Evolutionary conservation across 2,888 invertebrate species (phyloP), one percentile per base, ranked within the genome.

Genomic region (Phyllotreta cruciferae): DNA sequence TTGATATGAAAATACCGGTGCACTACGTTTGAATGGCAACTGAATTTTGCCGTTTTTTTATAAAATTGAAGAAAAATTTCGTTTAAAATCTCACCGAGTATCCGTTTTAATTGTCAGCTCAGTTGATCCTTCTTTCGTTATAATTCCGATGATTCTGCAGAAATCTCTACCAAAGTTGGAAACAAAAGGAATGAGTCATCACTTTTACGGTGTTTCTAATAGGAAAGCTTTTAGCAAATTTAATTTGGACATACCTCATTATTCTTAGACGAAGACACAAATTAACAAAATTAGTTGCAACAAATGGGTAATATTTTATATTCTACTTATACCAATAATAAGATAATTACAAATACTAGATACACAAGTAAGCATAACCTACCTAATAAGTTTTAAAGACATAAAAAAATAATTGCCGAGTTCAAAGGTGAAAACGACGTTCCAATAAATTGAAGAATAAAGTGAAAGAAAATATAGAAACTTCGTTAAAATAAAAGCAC

Each of bases 181-280:
- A 44, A 8, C 11, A 41, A 24, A 39, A 39, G 38, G 78, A 78
- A 78, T 80, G 80, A 80, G 69, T 79, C 79, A 79, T 79, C 79
- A 71, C 73, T 73, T 74, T 70, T 63, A 70, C 70, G 72, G 70
- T 61, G 72, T 71, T 47, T 56, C 66, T 78, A 78, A 79, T 79
- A 78, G 76, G 24, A 24, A 24, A 24, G 76, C 78, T 78, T 78
- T 79, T 78, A 78, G 24, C n/a, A 7, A 54, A 41, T 41, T 41
- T 38, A 39, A 54, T 35, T 8, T 11, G 37, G 24, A 24, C 24
- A 24, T 24, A 24, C 4, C 24, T 24, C 24, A 24, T 24, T 24
- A 24, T 24, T 24, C 24, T 24, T 4, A 24, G 24, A 24, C 4
- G 4, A 1, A 24, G 24, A 24, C 24, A 24, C 24, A 24, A n/a